Conservation (phyloP, 23 tunicate species). For the Halocynthia aurantium region DNA sequence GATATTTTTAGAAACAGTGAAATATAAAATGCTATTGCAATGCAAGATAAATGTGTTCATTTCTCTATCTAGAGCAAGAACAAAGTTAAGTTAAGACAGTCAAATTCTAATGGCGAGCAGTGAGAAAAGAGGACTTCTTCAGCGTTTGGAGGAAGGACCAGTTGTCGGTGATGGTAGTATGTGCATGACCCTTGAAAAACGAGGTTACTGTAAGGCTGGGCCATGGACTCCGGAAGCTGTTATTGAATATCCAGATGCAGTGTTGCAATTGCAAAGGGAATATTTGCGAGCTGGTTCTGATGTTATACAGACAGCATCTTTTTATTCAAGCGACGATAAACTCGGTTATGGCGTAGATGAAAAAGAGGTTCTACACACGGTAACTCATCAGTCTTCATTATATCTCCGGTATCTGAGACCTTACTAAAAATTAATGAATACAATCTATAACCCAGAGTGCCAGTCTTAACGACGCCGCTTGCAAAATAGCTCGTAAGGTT, state of each 20-base stretch:
- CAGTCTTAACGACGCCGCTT: conserved; percentile 71
- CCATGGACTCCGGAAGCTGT: conserved; percentile 89
- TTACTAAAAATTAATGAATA: not conserved
- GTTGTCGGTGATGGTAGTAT: conserved; percentile 88
- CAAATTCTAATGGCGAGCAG: too few species aligned
- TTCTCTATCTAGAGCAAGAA: too few species aligned
- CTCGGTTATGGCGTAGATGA: not conserved
- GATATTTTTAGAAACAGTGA: too few species aligned
- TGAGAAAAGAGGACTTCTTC: conserved; percentile 29
- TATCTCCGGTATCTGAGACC: not conserved
- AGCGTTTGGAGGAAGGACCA: conserved; percentile 64
- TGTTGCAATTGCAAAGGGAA: conserved; percentile 64
- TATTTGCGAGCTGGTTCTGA: conserved; percentile 83
- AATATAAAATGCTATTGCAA: too few species aligned
- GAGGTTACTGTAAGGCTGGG: conserved; percentile 78
- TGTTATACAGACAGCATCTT: conserved; percentile 68
- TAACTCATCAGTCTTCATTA: not conserved
- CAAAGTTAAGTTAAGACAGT: too few species aligned
- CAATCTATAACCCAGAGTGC: conserved; percentile 19
- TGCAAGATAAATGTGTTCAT: too few species aligned
- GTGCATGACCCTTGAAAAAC: conserved; percentile 70
- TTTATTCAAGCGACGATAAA: conserved; percentile 49
- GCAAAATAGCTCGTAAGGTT: conserved; percentile 63
- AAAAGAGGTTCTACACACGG: not conserved
- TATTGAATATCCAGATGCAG: conserved; percentile 70